Percentiles rank a stretch among this genome's conserved stretches.
Conservation (phyloP, 2,888 invertebrate species). For the Magallana nippona region DNA sequence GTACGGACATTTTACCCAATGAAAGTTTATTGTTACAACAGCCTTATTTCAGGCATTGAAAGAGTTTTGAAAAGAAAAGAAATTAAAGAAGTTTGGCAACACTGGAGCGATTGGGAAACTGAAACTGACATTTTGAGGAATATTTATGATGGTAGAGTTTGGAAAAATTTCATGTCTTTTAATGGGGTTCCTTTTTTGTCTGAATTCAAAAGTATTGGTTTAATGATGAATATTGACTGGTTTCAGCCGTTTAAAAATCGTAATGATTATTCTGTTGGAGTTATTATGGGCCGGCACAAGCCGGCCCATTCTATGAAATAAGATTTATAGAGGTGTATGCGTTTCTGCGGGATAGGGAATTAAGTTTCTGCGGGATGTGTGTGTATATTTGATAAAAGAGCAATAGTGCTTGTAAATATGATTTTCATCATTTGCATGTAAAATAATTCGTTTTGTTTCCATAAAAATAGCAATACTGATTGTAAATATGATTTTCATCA, state of each 20-base stretch:
- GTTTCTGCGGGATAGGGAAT: not conserved
- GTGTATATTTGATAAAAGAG: constrained; percentile 1
- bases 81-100: constrained; percentile 16
- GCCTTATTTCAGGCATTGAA: constrained; percentile 8
- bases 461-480: no score
- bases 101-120: not conserved
- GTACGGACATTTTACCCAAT: not conserved
- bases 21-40: not conserved
- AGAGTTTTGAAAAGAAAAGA: constrained; percentile 11
- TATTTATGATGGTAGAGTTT: constrained; percentile 9
- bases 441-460: no score
- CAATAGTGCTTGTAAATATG: not conserved
- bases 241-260: constrained; percentile 24
- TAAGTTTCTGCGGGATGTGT: not conserved
- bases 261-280: constrained; percentile 34
- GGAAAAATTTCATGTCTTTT: not conserved
- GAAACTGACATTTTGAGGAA: not conserved
- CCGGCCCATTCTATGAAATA: constrained; percentile 19
- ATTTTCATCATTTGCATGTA: no score
- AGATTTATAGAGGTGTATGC: constrained; percentile 8
- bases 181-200: no score
- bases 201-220: not conserved
- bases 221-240: constrained; percentile 36
- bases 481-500: not conserved
- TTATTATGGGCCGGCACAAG: constrained; percentile 20